These are phyloP conservation scores for Diorhabda sublineata DNA, from an alignment of 1,140 invertebrate genomes.

Conservation along the genomic window DNA sequence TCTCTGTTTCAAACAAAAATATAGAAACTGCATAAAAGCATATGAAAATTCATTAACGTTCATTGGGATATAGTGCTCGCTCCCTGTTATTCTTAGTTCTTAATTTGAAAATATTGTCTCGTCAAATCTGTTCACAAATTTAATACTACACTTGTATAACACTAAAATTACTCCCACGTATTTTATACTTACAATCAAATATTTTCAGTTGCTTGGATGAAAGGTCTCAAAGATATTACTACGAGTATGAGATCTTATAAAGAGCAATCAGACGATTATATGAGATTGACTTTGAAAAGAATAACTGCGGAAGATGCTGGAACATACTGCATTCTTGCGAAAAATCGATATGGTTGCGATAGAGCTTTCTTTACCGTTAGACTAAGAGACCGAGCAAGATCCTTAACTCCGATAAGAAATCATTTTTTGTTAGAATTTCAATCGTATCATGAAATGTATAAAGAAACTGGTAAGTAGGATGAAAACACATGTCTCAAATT, in stretches of 20 bases:
- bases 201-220: constrained; percentile 77
- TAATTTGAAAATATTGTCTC: too few species aligned
- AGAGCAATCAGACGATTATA: constrained; percentile 78
- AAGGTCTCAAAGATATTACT: constrained; percentile 78
- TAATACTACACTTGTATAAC: too few species aligned
- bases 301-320: constrained; percentile 82
- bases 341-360: constrained; percentile 85
- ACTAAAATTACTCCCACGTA: background rate
- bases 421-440: background rate
- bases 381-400: constrained; percentile 63
- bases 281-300: constrained; percentile 82
- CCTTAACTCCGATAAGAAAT: constrained; percentile 59
- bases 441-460: background rate
- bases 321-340: constrained; percentile 89
- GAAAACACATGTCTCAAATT: too few species aligned
- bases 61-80: too few species aligned
- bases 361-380: constrained; percentile 78
- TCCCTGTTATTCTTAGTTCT: too few species aligned
- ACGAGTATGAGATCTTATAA: constrained; percentile 70
- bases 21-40: too few species aligned
- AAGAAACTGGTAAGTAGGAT: background rate
- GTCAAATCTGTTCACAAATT: too few species aligned
- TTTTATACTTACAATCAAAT: background rate
- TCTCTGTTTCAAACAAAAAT: too few species aligned
- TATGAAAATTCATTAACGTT: too few species aligned